Evolutionary conservation across 2,888 invertebrate genomes (phyloP).

Genomic region (Salticus scenicus): DNA sequence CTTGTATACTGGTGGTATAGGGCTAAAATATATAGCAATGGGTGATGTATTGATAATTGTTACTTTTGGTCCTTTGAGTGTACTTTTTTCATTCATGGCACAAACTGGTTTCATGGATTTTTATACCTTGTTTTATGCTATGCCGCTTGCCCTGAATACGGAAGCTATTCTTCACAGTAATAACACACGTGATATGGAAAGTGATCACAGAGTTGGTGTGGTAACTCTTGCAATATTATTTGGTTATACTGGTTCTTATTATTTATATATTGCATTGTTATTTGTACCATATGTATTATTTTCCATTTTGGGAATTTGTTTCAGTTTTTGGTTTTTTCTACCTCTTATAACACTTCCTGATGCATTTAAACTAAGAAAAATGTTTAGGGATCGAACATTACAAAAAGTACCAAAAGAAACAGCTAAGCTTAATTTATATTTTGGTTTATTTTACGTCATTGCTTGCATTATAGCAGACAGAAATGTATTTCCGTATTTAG

Average conservation of each 20-base stretch:
- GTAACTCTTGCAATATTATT: slow-evolving; percentile 95
- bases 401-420: slow-evolving; percentile 89
- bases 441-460: slow-evolving; percentile 91
- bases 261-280: slow-evolving; percentile 90
- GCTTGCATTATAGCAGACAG: slow-evolving; percentile 76
- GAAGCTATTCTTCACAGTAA: slow-evolving; percentile 97
- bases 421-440: slow-evolving; percentile 91
- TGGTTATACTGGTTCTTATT: slow-evolving; percentile 92
- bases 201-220: slow-evolving; percentile 91
- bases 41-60: slow-evolving; percentile 94
- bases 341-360: slow-evolving; percentile 90
- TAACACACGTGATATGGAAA: slow-evolving; percentile 92
- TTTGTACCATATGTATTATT: slow-evolving; percentile 94
- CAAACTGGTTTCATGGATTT: slow-evolving; percentile 92
- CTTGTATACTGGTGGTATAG: slow-evolving; percentile 96
- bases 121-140: slow-evolving; percentile 93
- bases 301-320: slow-evolving; percentile 88
- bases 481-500: slow-evolving; percentile 67
- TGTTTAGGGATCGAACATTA: slow-evolving; percentile 88
- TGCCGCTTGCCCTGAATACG: slow-evolving; percentile 93
- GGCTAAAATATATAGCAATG: slow-evolving; percentile 94
- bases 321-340: slow-evolving; percentile 90
- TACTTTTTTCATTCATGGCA: slow-evolving; percentile 93
- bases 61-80: slow-evolving; percentile 94
- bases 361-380: slow-evolving; percentile 92